Evolutionary conservation across 2,888 invertebrate genomes (phyloP).

Genomic region (Hirtodrosophila cameraria): DNA sequence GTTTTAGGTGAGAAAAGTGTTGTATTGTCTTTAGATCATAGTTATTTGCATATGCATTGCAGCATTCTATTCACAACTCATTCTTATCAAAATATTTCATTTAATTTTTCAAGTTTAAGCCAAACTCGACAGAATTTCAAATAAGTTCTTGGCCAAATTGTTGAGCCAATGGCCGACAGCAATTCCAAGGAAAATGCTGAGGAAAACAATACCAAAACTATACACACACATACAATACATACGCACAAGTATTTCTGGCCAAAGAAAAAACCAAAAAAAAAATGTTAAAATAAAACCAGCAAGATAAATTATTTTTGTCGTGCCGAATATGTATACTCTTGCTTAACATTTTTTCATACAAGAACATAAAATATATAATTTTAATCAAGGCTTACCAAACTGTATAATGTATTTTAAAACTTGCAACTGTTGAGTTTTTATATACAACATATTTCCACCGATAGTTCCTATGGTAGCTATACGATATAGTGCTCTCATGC

Average conservation of each 20-base stretch:
- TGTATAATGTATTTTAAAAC: no score
- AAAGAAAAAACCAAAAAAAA: slow-evolving; percentile 1
- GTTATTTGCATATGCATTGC: slow-evolving; percentile 39
- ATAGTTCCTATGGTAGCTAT: no score
- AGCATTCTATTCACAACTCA: background rate
- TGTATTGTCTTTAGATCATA: slow-evolving; percentile 19
- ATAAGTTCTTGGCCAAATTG: slow-evolving; percentile 65
- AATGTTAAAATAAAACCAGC: slow-evolving; percentile 5
- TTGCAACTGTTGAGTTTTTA: no score
- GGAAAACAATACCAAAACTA: slow-evolving; percentile 42
- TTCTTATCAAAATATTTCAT: slow-evolving; percentile 48
- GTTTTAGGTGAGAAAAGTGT: slow-evolving; percentile 22
- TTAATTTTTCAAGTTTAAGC: slow-evolving; percentile 64
- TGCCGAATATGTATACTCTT: no score
- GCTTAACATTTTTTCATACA: no score
- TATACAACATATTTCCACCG: no score
- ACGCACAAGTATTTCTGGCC: background rate
- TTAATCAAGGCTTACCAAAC: no score
- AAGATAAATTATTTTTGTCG: no score
- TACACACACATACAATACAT: slow-evolving; percentile 3
- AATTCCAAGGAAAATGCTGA: slow-evolving; percentile 13
- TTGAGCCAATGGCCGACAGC: slow-evolving; percentile 51
- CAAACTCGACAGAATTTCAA: slow-evolving; percentile 57
- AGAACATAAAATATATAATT: no score
- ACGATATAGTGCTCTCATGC: no score